Conservation (phyloP, 2,797 vertebrate genomes). For the Gymnocypris eckloni region DNA sequence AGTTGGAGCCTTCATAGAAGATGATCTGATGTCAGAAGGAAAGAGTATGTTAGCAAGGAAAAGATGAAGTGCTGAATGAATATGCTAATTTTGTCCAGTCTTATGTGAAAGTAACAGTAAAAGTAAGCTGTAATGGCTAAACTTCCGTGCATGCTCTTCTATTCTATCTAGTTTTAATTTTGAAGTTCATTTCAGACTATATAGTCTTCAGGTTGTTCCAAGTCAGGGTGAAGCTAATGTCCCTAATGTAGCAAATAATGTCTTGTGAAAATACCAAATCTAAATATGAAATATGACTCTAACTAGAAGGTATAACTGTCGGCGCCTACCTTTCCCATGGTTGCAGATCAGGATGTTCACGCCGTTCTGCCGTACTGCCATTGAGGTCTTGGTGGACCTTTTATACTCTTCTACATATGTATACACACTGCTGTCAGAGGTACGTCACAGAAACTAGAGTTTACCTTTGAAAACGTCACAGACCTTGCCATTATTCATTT, state of each 20-base stretch:
- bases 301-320: slow-evolving; percentile 25
- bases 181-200: neutral
- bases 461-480: slow-evolving; percentile 73
- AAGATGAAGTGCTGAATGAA: slow-evolving; percentile 6
- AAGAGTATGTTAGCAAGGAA: slow-evolving; percentile 8
- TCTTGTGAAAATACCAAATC: neutral
- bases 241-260: neutral
- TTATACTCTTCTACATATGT: slow-evolving; percentile 71
- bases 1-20: slow-evolving; percentile 82
- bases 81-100: neutral
- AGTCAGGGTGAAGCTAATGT: neutral
- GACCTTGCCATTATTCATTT: slow-evolving; percentile 69
- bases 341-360: slow-evolving; percentile 68
- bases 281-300: neutral
- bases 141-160: neutral
- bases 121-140: neutral
- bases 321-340: slow-evolving; percentile 81
- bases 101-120: neutral
- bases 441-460: slow-evolving; percentile 72
- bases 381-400: slow-evolving; percentile 56
- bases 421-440: slow-evolving; percentile 62
- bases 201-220: neutral
- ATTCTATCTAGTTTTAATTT: neutral
- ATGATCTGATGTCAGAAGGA: slow-evolving; percentile 69
- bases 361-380: slow-evolving; percentile 55